A percentile compares a stretch with the other conserved stretches of the same genome.
These are phyloP conservation scores for Callithrix jacchus DNA, from an alignment of 2,113 vertebrate genomes.

Conservation along the genomic window DNA sequence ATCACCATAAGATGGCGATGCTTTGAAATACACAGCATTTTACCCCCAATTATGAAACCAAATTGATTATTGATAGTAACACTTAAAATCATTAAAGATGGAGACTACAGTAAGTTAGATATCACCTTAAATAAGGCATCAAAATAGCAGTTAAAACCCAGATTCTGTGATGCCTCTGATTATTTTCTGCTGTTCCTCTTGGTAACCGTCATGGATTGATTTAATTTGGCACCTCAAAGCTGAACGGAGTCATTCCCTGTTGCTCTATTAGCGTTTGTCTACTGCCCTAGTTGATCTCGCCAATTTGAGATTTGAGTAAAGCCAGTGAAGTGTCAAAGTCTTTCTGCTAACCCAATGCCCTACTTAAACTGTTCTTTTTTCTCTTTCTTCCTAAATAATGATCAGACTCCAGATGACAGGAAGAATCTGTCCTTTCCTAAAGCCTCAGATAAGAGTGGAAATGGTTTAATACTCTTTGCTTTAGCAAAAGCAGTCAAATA, in stretches of 20 bases:
- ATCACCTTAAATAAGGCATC: neutral
- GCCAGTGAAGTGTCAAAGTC: neutral
- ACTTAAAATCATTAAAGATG: neutral
- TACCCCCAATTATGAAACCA: neutral
- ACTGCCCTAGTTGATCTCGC: neutral
- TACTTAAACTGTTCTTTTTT: neutral
- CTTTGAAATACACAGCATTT: neutral
- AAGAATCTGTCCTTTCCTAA: neutral
- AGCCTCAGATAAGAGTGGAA: neutral
- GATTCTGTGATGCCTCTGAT: neutral
- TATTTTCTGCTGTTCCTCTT: neutral
- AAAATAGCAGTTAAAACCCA: neutral
- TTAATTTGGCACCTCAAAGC: neutral
- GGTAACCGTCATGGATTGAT: neutral
- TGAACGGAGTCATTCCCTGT: neutral
- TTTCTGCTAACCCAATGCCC: neutral
- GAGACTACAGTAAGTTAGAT: neutral
- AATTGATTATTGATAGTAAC: neutral
- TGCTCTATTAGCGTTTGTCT: neutral
- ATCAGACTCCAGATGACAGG: neutral
- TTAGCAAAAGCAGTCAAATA: neutral
- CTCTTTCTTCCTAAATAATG: conserved; percentile 5
- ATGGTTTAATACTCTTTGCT: neutral
- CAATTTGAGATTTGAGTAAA: neutral
- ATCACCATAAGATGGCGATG: neutral